phyloP scores from a whole-genome alignment of 2,888 invertebrate species.

The Apamea monoglypha region DNA sequence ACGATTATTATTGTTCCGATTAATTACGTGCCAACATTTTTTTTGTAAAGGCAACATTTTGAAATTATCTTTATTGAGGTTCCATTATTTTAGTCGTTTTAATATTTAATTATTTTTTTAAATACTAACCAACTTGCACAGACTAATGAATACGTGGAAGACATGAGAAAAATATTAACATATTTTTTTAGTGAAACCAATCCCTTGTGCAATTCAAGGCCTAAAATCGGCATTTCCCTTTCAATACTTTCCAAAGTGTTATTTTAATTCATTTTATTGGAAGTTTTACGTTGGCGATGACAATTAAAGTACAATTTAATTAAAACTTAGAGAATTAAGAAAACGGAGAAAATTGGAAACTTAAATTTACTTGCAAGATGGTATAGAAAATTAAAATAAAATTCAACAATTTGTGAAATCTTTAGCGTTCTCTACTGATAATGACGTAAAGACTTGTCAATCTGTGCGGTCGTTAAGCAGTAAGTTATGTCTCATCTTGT shows the following conservation, averaged over 20 bases:
- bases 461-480: slow-evolving; percentile 53
- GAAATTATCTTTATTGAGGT: too few species aligned
- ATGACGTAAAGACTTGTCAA: slow-evolving; percentile 56
- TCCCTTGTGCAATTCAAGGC: too few species aligned
- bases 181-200: too few species aligned
- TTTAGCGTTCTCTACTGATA: slow-evolving; percentile 17
- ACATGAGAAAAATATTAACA: too few species aligned
- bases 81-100: too few species aligned
- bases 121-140: too few species aligned
- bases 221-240: too few species aligned
- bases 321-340: not conserved
- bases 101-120: too few species aligned
- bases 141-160: too few species aligned
- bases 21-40: too few species aligned
- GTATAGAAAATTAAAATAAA: slow-evolving; percentile 25
- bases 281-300: not conserved
- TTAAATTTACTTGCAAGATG: not conserved
- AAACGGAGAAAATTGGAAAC: not conserved
- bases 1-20: too few species aligned
- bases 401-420: slow-evolving; percentile 32
- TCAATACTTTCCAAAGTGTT: not conserved
- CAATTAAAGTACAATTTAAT: not conserved
- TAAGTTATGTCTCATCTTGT: slow-evolving; percentile 63
- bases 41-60: too few species aligned
- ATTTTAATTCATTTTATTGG: not conserved